Base-by-base conservation (phyloP, 2,888 invertebrate species). In the Drosophila emarginata region DNA sequence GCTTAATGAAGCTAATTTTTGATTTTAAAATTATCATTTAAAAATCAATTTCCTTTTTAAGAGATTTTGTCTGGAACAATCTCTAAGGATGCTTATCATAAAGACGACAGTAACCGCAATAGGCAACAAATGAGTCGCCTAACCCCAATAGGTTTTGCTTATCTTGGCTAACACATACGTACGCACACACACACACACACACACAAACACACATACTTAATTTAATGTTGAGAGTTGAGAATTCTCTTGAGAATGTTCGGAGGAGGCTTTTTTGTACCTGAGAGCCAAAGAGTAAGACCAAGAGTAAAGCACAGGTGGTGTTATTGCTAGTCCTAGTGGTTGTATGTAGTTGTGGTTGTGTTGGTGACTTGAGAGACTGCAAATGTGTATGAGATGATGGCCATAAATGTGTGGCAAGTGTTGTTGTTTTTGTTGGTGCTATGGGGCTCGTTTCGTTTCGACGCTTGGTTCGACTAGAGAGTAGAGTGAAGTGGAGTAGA, bases 361-460 rank as follows among this genome's bases (percentile, higher is more conserved):
- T 45, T 5, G 26, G 14, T 11, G 61, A 60, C 63, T 67, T 32
- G 74, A 74, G 71, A 61, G 69, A 67, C 77, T 79, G 77, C 79
- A 77, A 79, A 75, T 69, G 67, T 72, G 79, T 50, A 14, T 23
- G 56, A 45, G 32, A 45, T 74, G 32, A 45, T 74, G 68, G 77
- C 81, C 74, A 74, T 77, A 79, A 83, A 77, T 79, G 80, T 78
- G 81, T 78, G 83, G 74, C 74, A 82, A 79, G 72, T 74, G 76
- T 60, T 64, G 50, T 39, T 61, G 60, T 56, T 56, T 52, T 53
- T 61, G 78, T 53, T 64, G 75, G 56, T 39, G 56, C 14, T 57
- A 37, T 57, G 56, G 56, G 56, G 56, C 56, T 57, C 37, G 56
- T 57, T 57, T 57, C 37, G n/a, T 36, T 57, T 21, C 56, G 56